Evolutionary conservation across 2,888 invertebrate species (phyloP), one percentile per base, ranked within the genome.

Genomic region (Reticulitermes lucifugus): DNA sequence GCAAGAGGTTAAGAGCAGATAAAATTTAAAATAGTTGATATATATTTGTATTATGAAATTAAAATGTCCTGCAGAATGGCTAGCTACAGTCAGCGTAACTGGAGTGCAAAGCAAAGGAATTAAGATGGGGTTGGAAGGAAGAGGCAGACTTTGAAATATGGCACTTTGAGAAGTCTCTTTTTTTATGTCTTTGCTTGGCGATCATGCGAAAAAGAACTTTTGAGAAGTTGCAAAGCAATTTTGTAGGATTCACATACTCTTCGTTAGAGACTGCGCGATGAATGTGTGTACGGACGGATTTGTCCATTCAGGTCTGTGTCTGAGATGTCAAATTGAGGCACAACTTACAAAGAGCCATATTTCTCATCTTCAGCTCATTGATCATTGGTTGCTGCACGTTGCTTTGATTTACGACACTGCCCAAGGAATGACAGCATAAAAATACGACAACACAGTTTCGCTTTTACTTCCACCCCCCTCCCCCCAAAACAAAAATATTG

Each of bases 391-490:
- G 73, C 35, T 2, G 35, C 73, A 73, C 6, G 21, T 6, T 73
- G 41, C 41, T 60, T 80, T 80, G 80, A 80, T 80, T 80, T 80
- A 80, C 80, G 59, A 80, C 22, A 35, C 22, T 55, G 79, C 35
- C 60, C 80, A 29, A 55, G 21, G 60, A 35, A 35, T 22, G 80
- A 60, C 80, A 41, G 59, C 59, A 22, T 29, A 80, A 60, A 80
- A 29, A 80, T 59, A 80, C 60, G 80, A 80, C 80, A 80, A 80
- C 60, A 55, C 80, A 59, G 60, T 55, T 80, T 41, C 60, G 80
- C 55, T 80, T 60, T 79, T 79, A 79, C 43, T 43, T 51, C 79
- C 25, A 3, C 25, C 25, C 25, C 25, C 25, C 25, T 25, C 0
- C 25, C 25, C 25, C 25, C 25, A 25, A 65, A n/a, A 35, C 2